phyloP scores from a whole-genome alignment of 2,888 invertebrate genomes.

The Lysandra bellargus region DNA sequence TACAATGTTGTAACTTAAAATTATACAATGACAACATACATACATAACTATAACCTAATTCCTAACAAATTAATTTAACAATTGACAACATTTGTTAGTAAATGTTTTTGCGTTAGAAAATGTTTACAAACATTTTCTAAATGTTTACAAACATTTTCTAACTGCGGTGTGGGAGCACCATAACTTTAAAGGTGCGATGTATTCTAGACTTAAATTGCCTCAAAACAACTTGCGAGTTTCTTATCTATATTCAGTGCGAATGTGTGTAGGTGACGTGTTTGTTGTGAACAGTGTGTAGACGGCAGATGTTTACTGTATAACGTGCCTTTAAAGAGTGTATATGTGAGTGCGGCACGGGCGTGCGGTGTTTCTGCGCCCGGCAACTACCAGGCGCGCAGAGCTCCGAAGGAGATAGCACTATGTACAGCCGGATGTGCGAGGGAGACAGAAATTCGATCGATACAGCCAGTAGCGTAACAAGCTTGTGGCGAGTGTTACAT shows the following conservation, averaged over 20 bases:
- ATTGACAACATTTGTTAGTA: too few relatives aligned
- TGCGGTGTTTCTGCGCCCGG: constrained; percentile 73
- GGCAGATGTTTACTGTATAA: constrained; percentile 34
- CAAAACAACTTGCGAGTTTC: neutral
- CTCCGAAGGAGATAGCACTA: constrained; percentile 42
- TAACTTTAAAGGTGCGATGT: too few relatives aligned
- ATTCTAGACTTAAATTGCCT: too few relatives aligned
- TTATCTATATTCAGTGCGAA: constrained; percentile 19
- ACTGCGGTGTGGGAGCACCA: too few relatives aligned
- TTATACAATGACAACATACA: too few relatives aligned
- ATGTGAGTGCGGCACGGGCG: constrained; percentile 77
- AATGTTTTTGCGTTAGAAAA: too few relatives aligned
- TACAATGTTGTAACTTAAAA: too few relatives aligned
- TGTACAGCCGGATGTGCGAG: constrained; percentile 43
- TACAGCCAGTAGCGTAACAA: constrained; percentile 20
- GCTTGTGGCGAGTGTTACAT: neutral
- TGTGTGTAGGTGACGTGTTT: constrained; percentile 30
- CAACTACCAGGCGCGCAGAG: constrained; percentile 69
- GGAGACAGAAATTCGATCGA: constrained; percentile 43
- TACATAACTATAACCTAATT: too few relatives aligned
- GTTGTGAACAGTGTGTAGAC: constrained; percentile 42
- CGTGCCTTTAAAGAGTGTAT: constrained; percentile 55
- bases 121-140: too few relatives aligned
- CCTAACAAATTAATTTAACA: too few relatives aligned
- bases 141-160: too few relatives aligned